Evolutionary conservation across 1,140 invertebrate genomes (phyloP).

Genomic region (Caenorhabditis tropicalis): DNA sequence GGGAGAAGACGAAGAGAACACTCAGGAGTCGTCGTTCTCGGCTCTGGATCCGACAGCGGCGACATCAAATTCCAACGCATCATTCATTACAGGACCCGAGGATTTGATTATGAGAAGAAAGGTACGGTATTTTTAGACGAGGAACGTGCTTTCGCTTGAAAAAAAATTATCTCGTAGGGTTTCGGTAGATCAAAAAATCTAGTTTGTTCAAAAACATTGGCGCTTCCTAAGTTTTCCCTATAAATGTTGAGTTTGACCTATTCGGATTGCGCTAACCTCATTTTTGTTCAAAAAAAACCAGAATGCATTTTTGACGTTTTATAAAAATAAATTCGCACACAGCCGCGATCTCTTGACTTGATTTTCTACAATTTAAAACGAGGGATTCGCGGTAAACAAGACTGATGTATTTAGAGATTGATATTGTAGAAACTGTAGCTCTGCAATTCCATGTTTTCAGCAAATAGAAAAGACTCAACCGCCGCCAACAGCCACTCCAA

Average conservation of each 20-base stretch:
- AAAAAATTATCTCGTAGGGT: neutral
- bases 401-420: neutral
- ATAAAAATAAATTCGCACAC: no score
- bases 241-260: no score
- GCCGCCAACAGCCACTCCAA: neutral
- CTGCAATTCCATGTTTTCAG: neutral
- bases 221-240: no score
- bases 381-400: neutral
- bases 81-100: constrained; percentile 3
- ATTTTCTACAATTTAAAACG: no score
- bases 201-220: no score
- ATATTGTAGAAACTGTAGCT: neutral
- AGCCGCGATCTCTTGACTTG: no score
- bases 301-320: no score
- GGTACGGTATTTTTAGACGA: neutral
- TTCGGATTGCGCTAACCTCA: no score
- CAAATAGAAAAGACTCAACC: neutral
- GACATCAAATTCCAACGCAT: neutral
- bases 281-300: no score
- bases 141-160: neutral
- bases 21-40: neutral
- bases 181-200: no score
- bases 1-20: neutral
- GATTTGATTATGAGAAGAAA: neutral
- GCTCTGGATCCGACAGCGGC: neutral